Conservation (phyloP, 2,888 invertebrate genomes). For the Thecocarcelia acutangulata region DNA sequence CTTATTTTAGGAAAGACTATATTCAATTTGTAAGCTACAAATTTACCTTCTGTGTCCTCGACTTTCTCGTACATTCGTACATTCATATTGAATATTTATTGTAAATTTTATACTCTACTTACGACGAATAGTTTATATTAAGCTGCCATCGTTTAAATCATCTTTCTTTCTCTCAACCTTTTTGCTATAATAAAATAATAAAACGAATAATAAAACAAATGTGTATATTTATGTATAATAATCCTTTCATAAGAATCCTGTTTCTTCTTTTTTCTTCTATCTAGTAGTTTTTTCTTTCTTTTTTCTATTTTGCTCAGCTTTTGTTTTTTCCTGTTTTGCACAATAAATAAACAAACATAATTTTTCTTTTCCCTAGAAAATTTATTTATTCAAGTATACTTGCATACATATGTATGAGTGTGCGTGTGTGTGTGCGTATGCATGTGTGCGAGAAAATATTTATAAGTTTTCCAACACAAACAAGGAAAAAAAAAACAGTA, state of each 20-base stretch:
- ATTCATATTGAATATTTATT: slow-evolving; percentile 50
- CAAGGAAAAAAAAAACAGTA: slow-evolving; percentile 10
- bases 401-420: not conserved
- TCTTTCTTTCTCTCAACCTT: slow-evolving; percentile 21
- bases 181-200: slow-evolving; percentile 25
- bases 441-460: slow-evolving; percentile 3
- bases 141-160: slow-evolving; percentile 33
- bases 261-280: slow-evolving; percentile 23
- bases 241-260: slow-evolving; percentile 54
- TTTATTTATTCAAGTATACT: slow-evolving; percentile 5
- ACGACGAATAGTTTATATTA: slow-evolving; percentile 31
- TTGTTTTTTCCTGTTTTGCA: slow-evolving; percentile 39
- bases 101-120: slow-evolving; percentile 58
- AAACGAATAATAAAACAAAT: slow-evolving; percentile 14
- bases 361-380: slow-evolving; percentile 37
- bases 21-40: slow-evolving; percentile 27
- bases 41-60: not conserved
- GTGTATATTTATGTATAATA: slow-evolving; percentile 49
- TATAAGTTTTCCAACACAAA: slow-evolving; percentile 41
- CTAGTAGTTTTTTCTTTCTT: not conserved
- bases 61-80: not conserved
- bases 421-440: not conserved
- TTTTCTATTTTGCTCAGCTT: not conserved
- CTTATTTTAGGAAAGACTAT: slow-evolving; percentile 18
- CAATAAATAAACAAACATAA: slow-evolving; percentile 64